Base-by-base conservation (phyloP, 2,113 vertebrate species). In the Vulpes ferrilata region DNA sequence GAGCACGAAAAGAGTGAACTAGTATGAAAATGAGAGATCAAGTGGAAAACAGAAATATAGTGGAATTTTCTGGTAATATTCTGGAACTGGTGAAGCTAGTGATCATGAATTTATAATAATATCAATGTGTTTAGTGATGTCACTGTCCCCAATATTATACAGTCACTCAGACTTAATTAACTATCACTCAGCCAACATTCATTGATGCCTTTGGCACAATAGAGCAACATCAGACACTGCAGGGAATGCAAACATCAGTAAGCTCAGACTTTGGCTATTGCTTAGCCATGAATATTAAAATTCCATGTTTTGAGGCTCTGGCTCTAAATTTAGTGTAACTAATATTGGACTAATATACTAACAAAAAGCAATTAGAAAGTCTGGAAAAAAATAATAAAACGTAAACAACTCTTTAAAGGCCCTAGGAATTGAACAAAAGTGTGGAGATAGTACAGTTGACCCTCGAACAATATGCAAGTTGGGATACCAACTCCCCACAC, bases 81-180 rank as follows among this genome's bases (percentile, higher is more conserved):
- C 74, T 85, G 88, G 53, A 93, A 48, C 27, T 67, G 43, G 43
- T 64, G n/a, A 95, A 91, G 22, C 23, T 90, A 13, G 65, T 76
- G 38, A 91, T 81, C 59, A 88, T 88, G 51, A 89, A 95, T 80
- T 81, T 95, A 93, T 80, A 84, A 69, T 38, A 55, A 64, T 64
- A 96, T 92, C 30, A 88, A 43, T 84, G 69, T 90, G 62, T 16
- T 93, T 83, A 90, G 17, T 71, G 23, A 64, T 94, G 23, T 96
- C 69, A 94, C 65, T 95, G 59, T 96, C 27, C 86, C 67, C 64
- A 32, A 32, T 88, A 69, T 57, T 83, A 27, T 38, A 71, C n/a
- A 85, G 11, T 67, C 83, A 78, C 30, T 90, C 74, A 94, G 35
- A 90, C 90, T 90, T 97, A 87, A 86, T 94, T 96, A 94, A 89